A percentile compares a stretch with the other conserved stretches of the same genome.
Conservation (phyloP, 2,888 invertebrate genomes). For the Tortricodes alternella region DNA sequence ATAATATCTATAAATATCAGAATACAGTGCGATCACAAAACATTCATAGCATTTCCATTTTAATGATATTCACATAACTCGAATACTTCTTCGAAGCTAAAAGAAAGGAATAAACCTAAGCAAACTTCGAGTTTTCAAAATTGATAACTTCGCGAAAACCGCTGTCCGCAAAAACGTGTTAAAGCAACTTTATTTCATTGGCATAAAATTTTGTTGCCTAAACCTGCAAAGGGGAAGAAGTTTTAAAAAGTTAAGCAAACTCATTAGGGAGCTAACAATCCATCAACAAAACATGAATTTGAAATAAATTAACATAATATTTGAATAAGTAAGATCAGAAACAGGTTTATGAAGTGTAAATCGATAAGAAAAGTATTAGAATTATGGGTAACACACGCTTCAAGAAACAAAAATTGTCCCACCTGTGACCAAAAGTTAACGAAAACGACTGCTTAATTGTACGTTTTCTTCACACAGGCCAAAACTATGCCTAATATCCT, state of each 20-base stretch:
- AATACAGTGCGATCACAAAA: too few relatives aligned
- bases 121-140: slow-evolving; percentile 19
- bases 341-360: too few relatives aligned
- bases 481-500: too few relatives aligned
- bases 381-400: too few relatives aligned
- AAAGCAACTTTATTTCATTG: slow-evolving; percentile 30
- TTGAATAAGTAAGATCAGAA: background rate
- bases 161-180: slow-evolving; percentile 28
- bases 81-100: background rate
- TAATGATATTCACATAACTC: too few relatives aligned
- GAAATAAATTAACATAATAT: slow-evolving; percentile 14
- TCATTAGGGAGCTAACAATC: slow-evolving; percentile 26
- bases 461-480: too few relatives aligned
- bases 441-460: too few relatives aligned
- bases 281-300: slow-evolving; percentile 15
- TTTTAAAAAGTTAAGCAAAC: slow-evolving; percentile 30
- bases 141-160: slow-evolving; percentile 25
- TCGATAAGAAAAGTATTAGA: too few relatives aligned
- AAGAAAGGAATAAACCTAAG: background rate
- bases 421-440: too few relatives aligned
- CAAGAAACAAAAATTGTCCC: too few relatives aligned
- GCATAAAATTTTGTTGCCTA: slow-evolving; percentile 20
- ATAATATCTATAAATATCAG: too few relatives aligned
- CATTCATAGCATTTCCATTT: too few relatives aligned
- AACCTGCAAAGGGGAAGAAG: slow-evolving; percentile 8